A percentile compares a stretch with the other conserved stretches of the same genome.
phyloP scores from a whole-genome alignment of 2,113 vertebrate species.

The Phoxinus phoxinus region DNA sequence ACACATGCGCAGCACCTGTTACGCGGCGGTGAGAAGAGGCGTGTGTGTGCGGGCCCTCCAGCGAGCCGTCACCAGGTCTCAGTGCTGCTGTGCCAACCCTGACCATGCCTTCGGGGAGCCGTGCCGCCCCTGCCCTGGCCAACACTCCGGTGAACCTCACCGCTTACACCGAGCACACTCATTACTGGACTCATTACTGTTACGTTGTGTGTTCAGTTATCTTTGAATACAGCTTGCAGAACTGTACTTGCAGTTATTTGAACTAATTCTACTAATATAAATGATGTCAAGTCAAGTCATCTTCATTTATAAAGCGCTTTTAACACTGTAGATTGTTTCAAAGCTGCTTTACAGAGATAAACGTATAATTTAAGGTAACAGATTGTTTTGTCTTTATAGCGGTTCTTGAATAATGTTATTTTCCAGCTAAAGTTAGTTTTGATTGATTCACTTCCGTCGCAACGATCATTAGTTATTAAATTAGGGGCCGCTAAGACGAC shows the following conservation, averaged over 20 bases:
- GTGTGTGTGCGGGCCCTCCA: slow-evolving; percentile 74
- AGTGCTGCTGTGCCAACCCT: slow-evolving; percentile 80
- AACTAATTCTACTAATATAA: no score
- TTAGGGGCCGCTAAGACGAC: no score
- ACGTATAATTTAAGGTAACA: no score
- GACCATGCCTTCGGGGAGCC: slow-evolving; percentile 80
- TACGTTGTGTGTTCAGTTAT: background rate
- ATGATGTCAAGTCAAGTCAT: no score
- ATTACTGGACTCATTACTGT: background rate
- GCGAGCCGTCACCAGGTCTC: slow-evolving; percentile 79
- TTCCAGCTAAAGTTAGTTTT: no score
- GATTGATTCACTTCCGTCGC: no score
- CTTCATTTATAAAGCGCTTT: no score
- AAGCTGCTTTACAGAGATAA: no score
- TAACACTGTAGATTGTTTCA: no score
- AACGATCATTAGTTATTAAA: no score
- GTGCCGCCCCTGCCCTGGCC: slow-evolving; percentile 75
- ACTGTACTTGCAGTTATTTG: background rate
- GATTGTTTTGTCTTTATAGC: no score
- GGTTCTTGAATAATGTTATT: no score
- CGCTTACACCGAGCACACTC: background rate
- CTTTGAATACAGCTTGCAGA: background rate
- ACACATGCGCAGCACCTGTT: slow-evolving; percentile 81
- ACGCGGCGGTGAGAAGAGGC: slow-evolving; percentile 76
- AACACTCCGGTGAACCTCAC: slow-evolving; percentile 72